A percentile compares a stretch with the other conserved stretches of the same genome.
phyloP scores from a whole-genome alignment of 2,888 invertebrate species.

The Epistrophella euchroma region DNA sequence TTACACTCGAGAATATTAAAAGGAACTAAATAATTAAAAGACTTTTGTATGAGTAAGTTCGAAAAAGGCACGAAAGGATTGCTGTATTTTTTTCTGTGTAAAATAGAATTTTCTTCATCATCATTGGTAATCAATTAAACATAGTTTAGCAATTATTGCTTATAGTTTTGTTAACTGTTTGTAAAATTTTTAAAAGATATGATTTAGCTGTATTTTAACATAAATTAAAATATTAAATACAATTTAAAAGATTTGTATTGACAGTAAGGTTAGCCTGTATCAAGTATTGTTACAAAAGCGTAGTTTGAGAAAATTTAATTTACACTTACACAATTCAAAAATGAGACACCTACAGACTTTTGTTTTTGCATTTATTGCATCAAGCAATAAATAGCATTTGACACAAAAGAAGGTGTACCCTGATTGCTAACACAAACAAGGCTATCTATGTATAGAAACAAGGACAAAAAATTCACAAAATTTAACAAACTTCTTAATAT shows the following conservation, averaged over 20 bases:
- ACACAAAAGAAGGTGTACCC: no score
- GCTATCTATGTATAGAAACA: no score
- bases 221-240: not conserved
- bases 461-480: no score
- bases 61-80: conserved; percentile 76
- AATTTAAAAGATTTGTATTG: not conserved
- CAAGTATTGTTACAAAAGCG: no score
- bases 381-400: no score
- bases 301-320: no score
- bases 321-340: no score
- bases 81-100: conserved; percentile 48
- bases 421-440: no score
- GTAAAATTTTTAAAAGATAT: not conserved
- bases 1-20: conserved; percentile 28
- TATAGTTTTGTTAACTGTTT: conserved; percentile 65
- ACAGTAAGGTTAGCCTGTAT: no score
- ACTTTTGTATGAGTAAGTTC: conserved; percentile 44
- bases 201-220: conserved; percentile 26
- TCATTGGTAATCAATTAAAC: conserved; percentile 28
- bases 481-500: no score
- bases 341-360: no score
- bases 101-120: conserved; percentile 52
- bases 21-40: conserved; percentile 21
- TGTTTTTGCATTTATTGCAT: no score
- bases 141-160: conserved; percentile 47